Evolutionary conservation across 2,797 vertebrate species (phyloP).

Genomic region (Trematomus bernacchii): DNA sequence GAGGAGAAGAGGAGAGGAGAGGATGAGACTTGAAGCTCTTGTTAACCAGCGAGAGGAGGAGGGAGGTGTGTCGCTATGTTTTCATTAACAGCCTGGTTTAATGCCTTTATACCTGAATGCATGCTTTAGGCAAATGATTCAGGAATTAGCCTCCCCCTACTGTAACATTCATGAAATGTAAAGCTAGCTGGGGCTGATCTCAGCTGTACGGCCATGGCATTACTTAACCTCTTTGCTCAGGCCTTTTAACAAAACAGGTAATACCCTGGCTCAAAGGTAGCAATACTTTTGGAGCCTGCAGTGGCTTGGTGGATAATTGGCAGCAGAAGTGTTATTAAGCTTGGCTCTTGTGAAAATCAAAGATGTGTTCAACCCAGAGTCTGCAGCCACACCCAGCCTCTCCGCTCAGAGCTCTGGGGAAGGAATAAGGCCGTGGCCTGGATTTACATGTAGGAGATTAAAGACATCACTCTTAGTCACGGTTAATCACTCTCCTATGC

Average conservation of each 20-base stretch:
- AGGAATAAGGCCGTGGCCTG: slow-evolving; percentile 37
- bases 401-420: slow-evolving; percentile 12
- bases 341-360: slow-evolving; percentile 49
- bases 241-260: slow-evolving; percentile 43
- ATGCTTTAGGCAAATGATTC: slow-evolving; percentile 40
- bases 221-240: slow-evolving; percentile 22
- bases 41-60: slow-evolving; percentile 42
- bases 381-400: slow-evolving; percentile 16
- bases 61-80: slow-evolving; percentile 40
- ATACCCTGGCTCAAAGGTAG: slow-evolving; percentile 30
- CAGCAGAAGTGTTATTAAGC: slow-evolving; percentile 51
- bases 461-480: slow-evolving; percentile 62
- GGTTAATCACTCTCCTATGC: slow-evolving; percentile 39
- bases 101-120: slow-evolving; percentile 46
- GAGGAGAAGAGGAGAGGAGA: slow-evolving; percentile 17
- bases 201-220: slow-evolving; percentile 4
- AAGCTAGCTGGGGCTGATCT: slow-evolving; percentile 30
- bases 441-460: slow-evolving; percentile 62
- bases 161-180: slow-evolving; percentile 38
- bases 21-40: slow-evolving; percentile 34
- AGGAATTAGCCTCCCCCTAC: slow-evolving; percentile 19
- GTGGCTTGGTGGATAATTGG: slow-evolving; percentile 41
- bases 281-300: slow-evolving; percentile 24
- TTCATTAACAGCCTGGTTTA: slow-evolving; percentile 41
- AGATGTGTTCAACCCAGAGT: slow-evolving; percentile 54